phyloP scores from a whole-genome alignment of 2,797 vertebrate species.

The Glossophaga mutica region DNA sequence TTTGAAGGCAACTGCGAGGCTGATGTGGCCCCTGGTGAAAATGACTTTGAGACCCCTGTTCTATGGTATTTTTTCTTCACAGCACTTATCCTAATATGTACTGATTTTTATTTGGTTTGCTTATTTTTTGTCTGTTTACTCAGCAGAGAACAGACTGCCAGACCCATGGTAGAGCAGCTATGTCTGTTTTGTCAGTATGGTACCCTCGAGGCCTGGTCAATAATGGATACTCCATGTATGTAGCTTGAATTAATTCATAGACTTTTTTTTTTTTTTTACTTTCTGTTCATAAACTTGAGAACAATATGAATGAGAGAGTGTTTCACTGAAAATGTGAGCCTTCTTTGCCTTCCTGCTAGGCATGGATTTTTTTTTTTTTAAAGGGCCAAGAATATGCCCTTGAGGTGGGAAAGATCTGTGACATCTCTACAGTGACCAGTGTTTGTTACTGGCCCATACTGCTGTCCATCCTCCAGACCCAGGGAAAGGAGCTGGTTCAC shows the following conservation, averaged over 20 bases:
- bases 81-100: background rate
- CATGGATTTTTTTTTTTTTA: no score
- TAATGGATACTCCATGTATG: background rate
- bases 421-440: background rate
- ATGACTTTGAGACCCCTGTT: no score
- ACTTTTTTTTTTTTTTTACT: background rate
- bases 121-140: background rate
- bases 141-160: background rate
- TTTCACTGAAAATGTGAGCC: background rate
- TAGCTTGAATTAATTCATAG: background rate
- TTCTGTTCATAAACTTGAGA: background rate
- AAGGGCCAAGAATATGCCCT: background rate
- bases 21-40: no score
- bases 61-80: background rate
- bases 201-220: no score
- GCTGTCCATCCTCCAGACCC: background rate
- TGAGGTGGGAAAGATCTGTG: background rate
- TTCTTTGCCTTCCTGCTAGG: background rate
- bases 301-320: background rate
- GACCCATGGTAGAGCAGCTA: background rate
- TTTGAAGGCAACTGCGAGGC: no score
- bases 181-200: background rate
- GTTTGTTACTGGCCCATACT: background rate
- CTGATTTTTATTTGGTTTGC: background rate
- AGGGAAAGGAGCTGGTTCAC: background rate